Evolutionary conservation across 2,797 vertebrate genomes (phyloP).

Genomic region (Danio jaintianensis): DNA sequence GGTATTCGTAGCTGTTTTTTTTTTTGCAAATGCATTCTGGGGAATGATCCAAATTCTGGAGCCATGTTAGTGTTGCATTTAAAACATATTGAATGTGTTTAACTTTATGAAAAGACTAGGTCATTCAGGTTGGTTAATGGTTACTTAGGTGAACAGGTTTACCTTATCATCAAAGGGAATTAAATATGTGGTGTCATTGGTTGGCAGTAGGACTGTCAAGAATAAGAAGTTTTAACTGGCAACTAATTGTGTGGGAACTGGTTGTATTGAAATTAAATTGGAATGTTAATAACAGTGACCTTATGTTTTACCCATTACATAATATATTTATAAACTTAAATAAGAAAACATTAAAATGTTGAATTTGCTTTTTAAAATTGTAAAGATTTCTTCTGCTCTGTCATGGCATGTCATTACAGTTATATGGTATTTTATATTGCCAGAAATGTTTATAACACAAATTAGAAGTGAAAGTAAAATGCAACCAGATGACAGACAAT

Average conservation of each 20-base stretch:
- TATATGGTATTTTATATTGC: too few relatives aligned
- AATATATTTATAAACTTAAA: not conserved
- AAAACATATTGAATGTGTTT: not conserved
- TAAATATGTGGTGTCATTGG: not conserved
- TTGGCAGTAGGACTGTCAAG: not conserved
- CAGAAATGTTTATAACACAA: slow-evolving; percentile 4
- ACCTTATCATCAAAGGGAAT: not conserved
- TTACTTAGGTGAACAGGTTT: not conserved
- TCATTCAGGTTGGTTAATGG: not conserved
- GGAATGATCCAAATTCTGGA: slow-evolving; percentile 4
- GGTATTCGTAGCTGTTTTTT: slow-evolving; percentile 1
- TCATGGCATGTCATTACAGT: not conserved
- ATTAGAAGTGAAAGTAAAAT: not conserved
- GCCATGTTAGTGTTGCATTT: not conserved
- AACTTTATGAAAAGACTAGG: not conserved
- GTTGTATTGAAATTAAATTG: not conserved
- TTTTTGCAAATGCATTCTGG: slow-evolving; percentile 16
- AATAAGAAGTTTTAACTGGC: not conserved
- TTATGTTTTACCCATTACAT: not conserved
- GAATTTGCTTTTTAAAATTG: not conserved
- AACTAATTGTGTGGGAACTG: not conserved
- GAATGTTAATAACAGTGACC: not conserved
- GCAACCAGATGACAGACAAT: not conserved
- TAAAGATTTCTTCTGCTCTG: not conserved
- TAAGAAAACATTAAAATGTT: not conserved